Base-by-base conservation (phyloP, 2,113 vertebrate genomes). In the Lichenostomus cassidix region DNA sequence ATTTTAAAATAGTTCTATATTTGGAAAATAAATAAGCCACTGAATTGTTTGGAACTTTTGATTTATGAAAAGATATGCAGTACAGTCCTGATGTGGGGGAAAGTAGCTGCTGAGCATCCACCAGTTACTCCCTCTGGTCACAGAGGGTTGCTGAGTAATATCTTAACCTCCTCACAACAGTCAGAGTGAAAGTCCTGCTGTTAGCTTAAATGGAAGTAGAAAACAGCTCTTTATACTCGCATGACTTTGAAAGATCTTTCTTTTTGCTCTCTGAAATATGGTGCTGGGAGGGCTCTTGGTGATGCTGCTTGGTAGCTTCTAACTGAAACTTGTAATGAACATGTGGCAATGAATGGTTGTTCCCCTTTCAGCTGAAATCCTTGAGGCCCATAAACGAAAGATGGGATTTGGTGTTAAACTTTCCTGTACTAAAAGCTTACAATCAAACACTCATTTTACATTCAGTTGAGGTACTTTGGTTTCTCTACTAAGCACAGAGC, bases 121-220 rank as follows among this genome's bases (percentile, higher is more conserved):
- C 4, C 2, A 6, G 9, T 42, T 33, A 60, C 5, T 79, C 23
- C 3, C 14, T 42, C 9, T 2, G 1, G 10, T 37, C 33, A 68
- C 5, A 5, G 22, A 74, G 20, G 12, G 35, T 69, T 80, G 11
- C 23, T 24, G 28, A 17, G 19, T 44, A 42, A 7, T 67, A 35
- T 24, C 24, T 75, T n/a, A 76, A 55, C 11, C 5, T 71, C 5
- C 33, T 79, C 13, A 39, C 9, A 52, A 41, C 4, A 31, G 4
- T 59, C 20, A 41, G 28, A 44, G 35, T 44, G 15, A 25, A 79
- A 83, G 7, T 83, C 23, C 35, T 76, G 37, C 33, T 44, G 12
- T 28, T 31, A 71, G 15, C 4, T 65, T 76, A 59, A 63, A 39
- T 18, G 18, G 24, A 75, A 79, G 20, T 29, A 67, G 37, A 83